These are phyloP conservation scores for Netelia fuscicornis DNA, from an alignment of 2,888 invertebrate species.

Conservation along the genomic window DNA sequence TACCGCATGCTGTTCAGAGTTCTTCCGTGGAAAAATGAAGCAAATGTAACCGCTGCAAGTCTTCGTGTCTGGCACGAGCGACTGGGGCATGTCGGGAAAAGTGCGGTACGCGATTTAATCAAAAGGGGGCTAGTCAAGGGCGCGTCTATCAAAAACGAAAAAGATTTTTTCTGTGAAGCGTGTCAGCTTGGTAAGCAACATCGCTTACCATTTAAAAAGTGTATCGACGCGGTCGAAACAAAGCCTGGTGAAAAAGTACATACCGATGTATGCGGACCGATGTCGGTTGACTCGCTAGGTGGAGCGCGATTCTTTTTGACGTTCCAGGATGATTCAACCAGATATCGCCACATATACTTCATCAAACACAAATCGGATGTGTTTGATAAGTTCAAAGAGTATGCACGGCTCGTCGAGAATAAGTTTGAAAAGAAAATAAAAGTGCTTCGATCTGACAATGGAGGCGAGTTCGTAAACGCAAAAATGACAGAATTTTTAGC, in stretches of 20 bases:
- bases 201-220: constrained; percentile 9
- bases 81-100: constrained; percentile 27
- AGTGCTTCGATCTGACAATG: constrained; percentile 55
- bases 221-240: constrained; percentile 10
- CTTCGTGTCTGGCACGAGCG: constrained; percentile 31
- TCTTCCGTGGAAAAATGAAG: constrained; percentile 7
- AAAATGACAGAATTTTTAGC: background rate
- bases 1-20: constrained; percentile 43
- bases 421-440: constrained; percentile 50
- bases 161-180: constrained; percentile 33
- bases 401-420: constrained; percentile 46
- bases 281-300: constrained; percentile 69
- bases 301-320: constrained; percentile 70
- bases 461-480: constrained; percentile 36
- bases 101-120: constrained; percentile 40
- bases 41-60: constrained; percentile 30
- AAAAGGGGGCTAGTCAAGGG: constrained; percentile 44
- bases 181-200: constrained; percentile 15
- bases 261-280: constrained; percentile 72
- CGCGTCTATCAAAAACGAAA: background rate
- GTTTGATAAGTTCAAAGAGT: constrained; percentile 62
- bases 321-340: constrained; percentile 71
- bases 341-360: constrained; percentile 67
- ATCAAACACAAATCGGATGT: constrained; percentile 64
- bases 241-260: constrained; percentile 69